Percentiles rank a stretch among this genome's conserved stretches.
Evolutionary conservation across 2,888 invertebrate species (phyloP).

Genomic region (Gastracanthus pulcherrimus): DNA sequence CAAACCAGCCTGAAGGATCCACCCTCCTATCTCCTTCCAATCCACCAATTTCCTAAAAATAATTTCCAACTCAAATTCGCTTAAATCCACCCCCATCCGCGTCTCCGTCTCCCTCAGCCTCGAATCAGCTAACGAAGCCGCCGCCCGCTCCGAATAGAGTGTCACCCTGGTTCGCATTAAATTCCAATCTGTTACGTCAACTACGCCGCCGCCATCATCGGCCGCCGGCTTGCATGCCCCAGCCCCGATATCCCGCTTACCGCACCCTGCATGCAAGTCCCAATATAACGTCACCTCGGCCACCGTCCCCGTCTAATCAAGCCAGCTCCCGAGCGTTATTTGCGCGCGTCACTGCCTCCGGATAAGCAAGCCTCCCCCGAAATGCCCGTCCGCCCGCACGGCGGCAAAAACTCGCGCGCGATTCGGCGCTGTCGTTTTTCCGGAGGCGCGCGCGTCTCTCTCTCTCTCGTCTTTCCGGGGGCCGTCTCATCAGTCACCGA

Average conservation of each 20-base stretch:
- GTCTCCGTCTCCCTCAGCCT: neutral
- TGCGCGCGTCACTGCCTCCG: slow-evolving; percentile 39
- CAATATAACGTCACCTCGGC: slow-evolving; percentile 1
- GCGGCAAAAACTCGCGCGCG: slow-evolving; percentile 31
- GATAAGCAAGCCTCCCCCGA: neutral
- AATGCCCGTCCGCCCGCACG: neutral
- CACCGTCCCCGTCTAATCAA: slow-evolving; percentile 31
- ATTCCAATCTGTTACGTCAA: slow-evolving; percentile 76
- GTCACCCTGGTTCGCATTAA: slow-evolving; percentile 72
- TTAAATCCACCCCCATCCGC: neutral
- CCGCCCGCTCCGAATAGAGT: slow-evolving; percentile 48
- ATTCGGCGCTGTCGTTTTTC: slow-evolving; percentile 35
- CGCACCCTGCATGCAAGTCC: neutral
- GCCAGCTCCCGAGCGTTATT: slow-evolving; percentile 34
- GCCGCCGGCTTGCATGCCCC: too few relatives aligned
- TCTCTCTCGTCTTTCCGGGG: slow-evolving; percentile 41
- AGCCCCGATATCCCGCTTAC: neutral
- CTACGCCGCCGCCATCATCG: slow-evolving; percentile 59
- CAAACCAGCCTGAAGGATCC: too few relatives aligned
- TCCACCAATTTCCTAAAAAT: too few relatives aligned
- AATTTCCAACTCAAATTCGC: neutral
- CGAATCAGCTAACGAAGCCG: slow-evolving; percentile 9
- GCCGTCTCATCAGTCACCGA: slow-evolving; percentile 76
- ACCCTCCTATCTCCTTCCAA: too few relatives aligned
- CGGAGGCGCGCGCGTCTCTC: too few relatives aligned